Conservation (phyloP, 2,888 invertebrate species). For the Lumbricus terrestris region DNA sequence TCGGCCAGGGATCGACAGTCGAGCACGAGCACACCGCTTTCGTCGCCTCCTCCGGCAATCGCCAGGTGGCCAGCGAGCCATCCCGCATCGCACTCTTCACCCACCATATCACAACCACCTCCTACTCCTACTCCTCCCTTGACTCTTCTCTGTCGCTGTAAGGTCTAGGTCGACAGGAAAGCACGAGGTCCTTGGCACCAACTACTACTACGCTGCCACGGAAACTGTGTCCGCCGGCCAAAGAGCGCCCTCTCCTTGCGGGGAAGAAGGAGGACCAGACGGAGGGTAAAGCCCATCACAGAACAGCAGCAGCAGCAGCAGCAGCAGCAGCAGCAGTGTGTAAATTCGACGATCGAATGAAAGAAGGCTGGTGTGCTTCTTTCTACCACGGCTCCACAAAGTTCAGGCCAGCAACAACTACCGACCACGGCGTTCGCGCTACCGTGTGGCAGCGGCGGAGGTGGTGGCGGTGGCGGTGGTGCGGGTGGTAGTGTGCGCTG, state of each 20-base stretch:
- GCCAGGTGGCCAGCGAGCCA: slow-evolving; percentile 9
- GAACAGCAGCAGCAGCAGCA: background rate
- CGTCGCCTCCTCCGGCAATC: background rate
- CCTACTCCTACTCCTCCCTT: background rate
- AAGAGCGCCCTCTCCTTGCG: background rate
- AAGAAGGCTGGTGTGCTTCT: background rate
- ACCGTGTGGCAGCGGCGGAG: background rate
- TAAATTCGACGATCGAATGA: background rate
- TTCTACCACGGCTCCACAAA: background rate
- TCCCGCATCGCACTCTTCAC: slow-evolving; percentile 9
- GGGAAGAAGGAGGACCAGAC: background rate
- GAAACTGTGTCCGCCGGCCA: background rate
- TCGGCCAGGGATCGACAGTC: slow-evolving; percentile 86
- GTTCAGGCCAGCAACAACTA: background rate
- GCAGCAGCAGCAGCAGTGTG: too few relatives aligned
- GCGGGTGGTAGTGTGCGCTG: background rate
- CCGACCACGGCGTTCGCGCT: background rate
- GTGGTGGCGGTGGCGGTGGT: too few relatives aligned
- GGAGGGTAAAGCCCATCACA: background rate
- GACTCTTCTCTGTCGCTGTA: background rate
- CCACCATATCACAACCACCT: slow-evolving; percentile 17
- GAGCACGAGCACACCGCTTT: slow-evolving; percentile 63
- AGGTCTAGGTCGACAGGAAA: background rate
- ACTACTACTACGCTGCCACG: too few relatives aligned
- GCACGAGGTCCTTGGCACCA: background rate